phyloP scores from a whole-genome alignment of 2,113 vertebrate species.

The Symphodus melops region DNA sequence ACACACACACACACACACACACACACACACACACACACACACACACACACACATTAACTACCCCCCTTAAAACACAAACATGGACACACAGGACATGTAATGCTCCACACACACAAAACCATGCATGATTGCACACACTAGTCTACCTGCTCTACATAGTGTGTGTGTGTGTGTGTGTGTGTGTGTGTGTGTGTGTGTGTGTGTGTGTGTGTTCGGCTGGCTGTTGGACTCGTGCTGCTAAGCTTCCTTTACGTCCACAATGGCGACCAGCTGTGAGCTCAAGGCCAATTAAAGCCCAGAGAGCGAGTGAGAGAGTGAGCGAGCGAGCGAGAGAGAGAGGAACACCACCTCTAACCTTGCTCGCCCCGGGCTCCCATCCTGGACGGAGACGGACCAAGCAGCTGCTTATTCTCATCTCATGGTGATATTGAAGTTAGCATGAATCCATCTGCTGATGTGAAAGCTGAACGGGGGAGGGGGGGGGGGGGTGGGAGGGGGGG shows the following conservation, averaged over 20 bases:
- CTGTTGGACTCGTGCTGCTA: slow-evolving; percentile 37
- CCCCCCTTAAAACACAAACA: slow-evolving; percentile 45
- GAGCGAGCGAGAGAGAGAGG: too few species aligned
- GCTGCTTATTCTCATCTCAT: slow-evolving; percentile 20
- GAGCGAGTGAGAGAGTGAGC: slow-evolving; percentile 14
- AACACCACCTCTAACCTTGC: slow-evolving; percentile 11
- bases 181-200: slow-evolving; percentile 7
- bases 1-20: slow-evolving; percentile 41
- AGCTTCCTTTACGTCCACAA: slow-evolving; percentile 54
- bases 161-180: not conserved
- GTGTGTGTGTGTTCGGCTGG: slow-evolving; percentile 17
- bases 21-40: slow-evolving; percentile 13
- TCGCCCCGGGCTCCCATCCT: slow-evolving; percentile 17
- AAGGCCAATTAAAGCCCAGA: slow-evolving; percentile 54
- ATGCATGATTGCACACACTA: not conserved
- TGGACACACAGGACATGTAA: slow-evolving; percentile 13
- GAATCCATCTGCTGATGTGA: too few species aligned
- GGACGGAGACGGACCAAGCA: slow-evolving; percentile 19
- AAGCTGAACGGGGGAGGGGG: too few species aligned
- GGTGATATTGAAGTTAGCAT: too few species aligned
- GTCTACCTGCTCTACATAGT: not conserved
- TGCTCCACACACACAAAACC: slow-evolving; percentile 13
- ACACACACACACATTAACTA: slow-evolving; percentile 56
- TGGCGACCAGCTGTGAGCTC: slow-evolving; percentile 51
- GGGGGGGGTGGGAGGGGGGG: too few species aligned